A percentile compares a stretch with the other conserved stretches of the same genome.
Evolutionary conservation across 2,113 vertebrate species (phyloP).

Genomic region (Ceyx melanurus): DNA sequence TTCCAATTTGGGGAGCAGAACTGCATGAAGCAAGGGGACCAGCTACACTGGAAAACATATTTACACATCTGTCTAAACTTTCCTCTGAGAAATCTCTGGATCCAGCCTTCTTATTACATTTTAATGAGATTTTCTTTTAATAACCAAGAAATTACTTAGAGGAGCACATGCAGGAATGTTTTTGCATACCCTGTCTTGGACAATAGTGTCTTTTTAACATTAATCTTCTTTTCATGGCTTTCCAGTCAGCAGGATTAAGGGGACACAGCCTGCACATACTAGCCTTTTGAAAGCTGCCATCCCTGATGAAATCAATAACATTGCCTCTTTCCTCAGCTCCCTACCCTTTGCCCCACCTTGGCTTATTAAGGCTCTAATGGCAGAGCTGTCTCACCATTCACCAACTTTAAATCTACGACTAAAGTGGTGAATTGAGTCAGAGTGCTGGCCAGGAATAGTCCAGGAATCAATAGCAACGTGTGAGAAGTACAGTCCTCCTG

Average conservation of each 20-base stretch:
- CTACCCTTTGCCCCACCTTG: background rate
- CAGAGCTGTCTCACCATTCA: background rate
- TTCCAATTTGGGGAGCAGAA: constrained; percentile 34
- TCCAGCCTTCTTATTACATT: constrained; percentile 5
- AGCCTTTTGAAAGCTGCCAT: background rate
- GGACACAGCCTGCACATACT: background rate
- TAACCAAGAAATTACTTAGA: background rate
- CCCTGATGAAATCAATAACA: background rate
- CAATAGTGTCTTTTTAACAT: background rate
- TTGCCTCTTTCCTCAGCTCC: background rate
- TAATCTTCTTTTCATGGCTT: background rate
- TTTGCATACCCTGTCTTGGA: background rate
- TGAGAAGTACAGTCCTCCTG: background rate
- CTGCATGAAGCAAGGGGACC: background rate
- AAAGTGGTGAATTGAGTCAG: background rate
- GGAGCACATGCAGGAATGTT: background rate
- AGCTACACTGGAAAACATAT: background rate
- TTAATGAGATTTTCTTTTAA: constrained; percentile 43
- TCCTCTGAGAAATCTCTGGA: constrained; percentile 7
- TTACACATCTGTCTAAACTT: constrained; percentile 61
- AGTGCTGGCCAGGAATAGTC: background rate
- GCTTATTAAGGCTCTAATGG: background rate
- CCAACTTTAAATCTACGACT: background rate
- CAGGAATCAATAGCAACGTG: background rate
- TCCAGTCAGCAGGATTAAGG: background rate